phyloP scores from a whole-genome alignment of 2,113 vertebrate genomes.

The Eublepharis macularius region DNA sequence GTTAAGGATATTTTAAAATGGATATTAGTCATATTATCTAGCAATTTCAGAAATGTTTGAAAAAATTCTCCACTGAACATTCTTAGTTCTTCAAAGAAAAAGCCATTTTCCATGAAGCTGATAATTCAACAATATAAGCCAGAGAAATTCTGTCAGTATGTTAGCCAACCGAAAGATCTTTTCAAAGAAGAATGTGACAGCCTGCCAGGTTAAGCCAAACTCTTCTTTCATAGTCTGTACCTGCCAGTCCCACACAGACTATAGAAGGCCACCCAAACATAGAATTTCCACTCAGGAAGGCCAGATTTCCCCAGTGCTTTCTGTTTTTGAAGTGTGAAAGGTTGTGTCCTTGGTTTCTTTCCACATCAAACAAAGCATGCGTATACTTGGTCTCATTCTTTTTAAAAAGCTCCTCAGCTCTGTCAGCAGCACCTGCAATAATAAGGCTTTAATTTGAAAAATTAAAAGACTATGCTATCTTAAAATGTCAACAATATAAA shows the following conservation, averaged over 20 bases:
- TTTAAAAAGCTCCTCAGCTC: rapidly evolving
- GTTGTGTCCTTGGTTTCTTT: conserved; percentile 60
- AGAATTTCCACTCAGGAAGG: conserved; percentile 59
- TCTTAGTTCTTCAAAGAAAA: conserved; percentile 24
- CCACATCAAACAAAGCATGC: conserved; percentile 62
- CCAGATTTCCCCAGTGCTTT: conserved; percentile 50
- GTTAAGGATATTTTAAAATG: neutral
- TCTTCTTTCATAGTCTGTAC: conserved; percentile 38
- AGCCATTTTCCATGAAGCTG: conserved; percentile 36
- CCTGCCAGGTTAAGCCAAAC: conserved; percentile 50
- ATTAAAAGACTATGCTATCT: conserved; percentile 36
- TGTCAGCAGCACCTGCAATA: conserved; percentile 56
- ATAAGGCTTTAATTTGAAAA: conserved; percentile 21
- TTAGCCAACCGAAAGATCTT: conserved; percentile 37
- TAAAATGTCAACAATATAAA: neutral
- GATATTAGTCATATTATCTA: conserved; percentile 38
- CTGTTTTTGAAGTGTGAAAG: conserved; percentile 33
- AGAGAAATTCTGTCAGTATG: conserved; percentile 52
- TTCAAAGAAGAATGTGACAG: conserved; percentile 45
- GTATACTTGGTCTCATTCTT: conserved; percentile 58
- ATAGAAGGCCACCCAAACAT: conserved; percentile 58
- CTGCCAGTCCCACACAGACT: conserved; percentile 61
- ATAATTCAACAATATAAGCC: conserved; percentile 31
- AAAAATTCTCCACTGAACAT: neutral
- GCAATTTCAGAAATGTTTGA: conserved; percentile 1